Percentiles rank a stretch among this genome's conserved stretches.
phyloP scores from a whole-genome alignment of 1,140 invertebrate genomes.

The Arion vulgaris region DNA sequence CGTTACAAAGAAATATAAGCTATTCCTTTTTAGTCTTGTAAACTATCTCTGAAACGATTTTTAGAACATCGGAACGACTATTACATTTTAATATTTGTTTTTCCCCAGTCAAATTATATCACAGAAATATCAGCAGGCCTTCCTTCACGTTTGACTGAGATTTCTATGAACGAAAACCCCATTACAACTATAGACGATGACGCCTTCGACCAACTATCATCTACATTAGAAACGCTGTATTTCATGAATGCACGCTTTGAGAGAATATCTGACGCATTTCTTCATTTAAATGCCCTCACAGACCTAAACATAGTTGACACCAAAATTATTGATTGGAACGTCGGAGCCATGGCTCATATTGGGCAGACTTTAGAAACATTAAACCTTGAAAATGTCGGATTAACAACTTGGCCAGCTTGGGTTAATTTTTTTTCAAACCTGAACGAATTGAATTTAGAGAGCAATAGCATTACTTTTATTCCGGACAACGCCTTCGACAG shows the following conservation, averaged over 20 bases:
- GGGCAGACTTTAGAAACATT: neutral
- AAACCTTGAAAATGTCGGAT: neutral
- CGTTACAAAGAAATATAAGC: neutral
- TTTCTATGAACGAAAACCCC: neutral
- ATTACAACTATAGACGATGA: slow-evolving; percentile 4
- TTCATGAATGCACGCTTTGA: neutral
- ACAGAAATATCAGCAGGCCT: neutral
- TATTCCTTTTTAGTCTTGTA: neutral
- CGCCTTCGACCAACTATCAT: neutral
- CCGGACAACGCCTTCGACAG: neutral
- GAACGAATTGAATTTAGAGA: neutral
- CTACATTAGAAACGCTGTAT: neutral
- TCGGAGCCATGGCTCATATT: neutral
- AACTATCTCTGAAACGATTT: neutral
- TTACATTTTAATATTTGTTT: neutral
- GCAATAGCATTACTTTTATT: neutral
- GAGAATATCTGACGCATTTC: neutral
- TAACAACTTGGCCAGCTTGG: neutral
- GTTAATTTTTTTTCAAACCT: neutral
- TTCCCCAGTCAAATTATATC: neutral
- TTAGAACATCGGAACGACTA: neutral
- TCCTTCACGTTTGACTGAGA: neutral
- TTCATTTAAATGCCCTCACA: neutral
- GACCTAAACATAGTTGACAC: neutral
- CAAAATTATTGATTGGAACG: neutral